phyloP scores from a whole-genome alignment of 2,113 vertebrate genomes.

The Pterocles gutturalis region DNA sequence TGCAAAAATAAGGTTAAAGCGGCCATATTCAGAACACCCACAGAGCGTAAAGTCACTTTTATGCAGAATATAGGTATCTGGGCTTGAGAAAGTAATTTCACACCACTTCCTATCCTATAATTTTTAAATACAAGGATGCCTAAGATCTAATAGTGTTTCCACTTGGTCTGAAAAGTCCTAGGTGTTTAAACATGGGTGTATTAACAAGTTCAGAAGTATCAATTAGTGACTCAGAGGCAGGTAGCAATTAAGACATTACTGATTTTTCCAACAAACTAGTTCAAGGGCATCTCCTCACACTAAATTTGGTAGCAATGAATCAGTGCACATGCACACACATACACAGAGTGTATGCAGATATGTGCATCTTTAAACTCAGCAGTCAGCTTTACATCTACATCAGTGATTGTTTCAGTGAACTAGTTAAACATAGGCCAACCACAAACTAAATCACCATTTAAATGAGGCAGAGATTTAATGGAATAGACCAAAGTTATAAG shows the following conservation, averaged over 20 bases:
- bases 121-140: not conserved
- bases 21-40: not conserved
- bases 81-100: not conserved
- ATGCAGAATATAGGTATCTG: not conserved
- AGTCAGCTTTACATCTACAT: not conserved
- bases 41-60: not conserved
- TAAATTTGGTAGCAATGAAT: not conserved
- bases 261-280: not conserved
- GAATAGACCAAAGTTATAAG: not conserved
- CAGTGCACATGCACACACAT: rapidly evolving
- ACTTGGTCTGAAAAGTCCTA: not conserved
- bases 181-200: not conserved
- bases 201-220: not conserved
- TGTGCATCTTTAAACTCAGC: not conserved
- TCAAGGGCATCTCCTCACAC: not conserved
- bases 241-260: not conserved
- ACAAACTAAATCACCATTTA: not conserved
- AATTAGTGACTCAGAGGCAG: not conserved
- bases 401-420: not conserved
- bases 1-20: not conserved
- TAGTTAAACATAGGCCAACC: not conserved
- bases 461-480: not conserved
- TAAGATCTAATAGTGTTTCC: not conserved
- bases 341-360: not conserved
- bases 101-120: not conserved